A percentile compares a stretch with the other conserved stretches of the same genome.
phyloP scores from a whole-genome alignment of 1,140 invertebrate genomes.

The Sarcophaga peregrina region DNA sequence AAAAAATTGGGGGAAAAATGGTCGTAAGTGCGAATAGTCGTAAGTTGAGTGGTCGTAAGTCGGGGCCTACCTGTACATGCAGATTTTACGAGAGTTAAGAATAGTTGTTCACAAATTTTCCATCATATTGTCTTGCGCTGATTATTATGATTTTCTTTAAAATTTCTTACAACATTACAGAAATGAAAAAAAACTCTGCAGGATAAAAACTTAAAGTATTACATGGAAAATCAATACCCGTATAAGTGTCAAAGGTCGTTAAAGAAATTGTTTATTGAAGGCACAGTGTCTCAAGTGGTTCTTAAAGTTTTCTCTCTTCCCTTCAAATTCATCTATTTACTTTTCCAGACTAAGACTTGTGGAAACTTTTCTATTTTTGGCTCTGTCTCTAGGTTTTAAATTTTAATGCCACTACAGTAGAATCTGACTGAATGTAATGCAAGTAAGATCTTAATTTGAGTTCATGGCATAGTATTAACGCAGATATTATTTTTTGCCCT shows the following conservation, averaged over 20 bases:
- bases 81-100: too few relatives aligned
- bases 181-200: not conserved
- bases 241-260: slow-evolving; percentile 38
- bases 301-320: not conserved
- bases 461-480: not conserved
- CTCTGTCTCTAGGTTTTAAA: too few relatives aligned
- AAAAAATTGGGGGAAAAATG: too few relatives aligned
- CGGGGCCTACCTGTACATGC: too few relatives aligned
- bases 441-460: not conserved
- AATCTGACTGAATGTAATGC: not conserved
- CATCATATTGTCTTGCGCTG: too few relatives aligned
- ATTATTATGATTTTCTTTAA: not conserved
- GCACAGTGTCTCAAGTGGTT: slow-evolving; percentile 32
- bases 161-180: not conserved
- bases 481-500: not conserved
- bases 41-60: too few relatives aligned
- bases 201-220: not conserved
- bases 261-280: slow-evolving; percentile 4
- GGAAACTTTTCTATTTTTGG: too few relatives aligned
- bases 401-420: too few relatives aligned
- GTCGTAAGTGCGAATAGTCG: too few relatives aligned
- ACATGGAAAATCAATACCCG: slow-evolving; percentile 17
- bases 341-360: too few relatives aligned
- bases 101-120: too few relatives aligned
- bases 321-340: not conserved